phyloP scores from a whole-genome alignment of 1,140 invertebrate genomes.

The Cherax destructor region DNA sequence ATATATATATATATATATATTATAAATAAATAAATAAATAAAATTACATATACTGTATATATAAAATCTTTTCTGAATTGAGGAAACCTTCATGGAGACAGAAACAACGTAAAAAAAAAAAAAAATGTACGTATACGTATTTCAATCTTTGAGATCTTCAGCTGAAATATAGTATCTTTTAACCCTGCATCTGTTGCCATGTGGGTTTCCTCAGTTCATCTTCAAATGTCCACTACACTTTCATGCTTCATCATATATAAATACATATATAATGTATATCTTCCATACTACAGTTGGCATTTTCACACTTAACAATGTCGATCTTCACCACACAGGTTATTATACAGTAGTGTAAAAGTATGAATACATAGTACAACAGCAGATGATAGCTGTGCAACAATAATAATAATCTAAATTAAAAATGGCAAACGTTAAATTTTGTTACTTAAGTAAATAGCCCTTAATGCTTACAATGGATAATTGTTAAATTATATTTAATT shows the following conservation, averaged over 20 bases:
- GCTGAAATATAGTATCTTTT: too few relatives aligned
- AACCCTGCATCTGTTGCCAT: too few relatives aligned
- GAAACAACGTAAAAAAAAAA: too few relatives aligned
- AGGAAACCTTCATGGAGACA: too few relatives aligned
- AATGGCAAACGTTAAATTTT: not conserved
- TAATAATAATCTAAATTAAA: not conserved
- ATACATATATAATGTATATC: not conserved
- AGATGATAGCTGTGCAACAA: not conserved
- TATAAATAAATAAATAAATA: not conserved
- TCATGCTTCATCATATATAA: too few relatives aligned
- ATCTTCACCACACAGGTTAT: slow-evolving; percentile 27
- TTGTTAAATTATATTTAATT: too few relatives aligned
- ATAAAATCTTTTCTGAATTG: not conserved
- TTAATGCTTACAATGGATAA: not conserved
- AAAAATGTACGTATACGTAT: too few relatives aligned
- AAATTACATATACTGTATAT: not conserved
- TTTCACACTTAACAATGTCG: slow-evolving; percentile 13
- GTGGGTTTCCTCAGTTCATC: too few relatives aligned
- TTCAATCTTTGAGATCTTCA: too few relatives aligned
- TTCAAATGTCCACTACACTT: too few relatives aligned
- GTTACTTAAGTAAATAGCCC: not conserved
- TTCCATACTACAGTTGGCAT: slow-evolving; percentile 31
- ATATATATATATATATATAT: slow-evolving; percentile 1
- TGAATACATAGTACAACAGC: not conserved
- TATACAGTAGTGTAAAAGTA: not conserved